Evolutionary conservation across 2,888 invertebrate genomes (phyloP).

Genomic region (Cylloceria caligata): DNA sequence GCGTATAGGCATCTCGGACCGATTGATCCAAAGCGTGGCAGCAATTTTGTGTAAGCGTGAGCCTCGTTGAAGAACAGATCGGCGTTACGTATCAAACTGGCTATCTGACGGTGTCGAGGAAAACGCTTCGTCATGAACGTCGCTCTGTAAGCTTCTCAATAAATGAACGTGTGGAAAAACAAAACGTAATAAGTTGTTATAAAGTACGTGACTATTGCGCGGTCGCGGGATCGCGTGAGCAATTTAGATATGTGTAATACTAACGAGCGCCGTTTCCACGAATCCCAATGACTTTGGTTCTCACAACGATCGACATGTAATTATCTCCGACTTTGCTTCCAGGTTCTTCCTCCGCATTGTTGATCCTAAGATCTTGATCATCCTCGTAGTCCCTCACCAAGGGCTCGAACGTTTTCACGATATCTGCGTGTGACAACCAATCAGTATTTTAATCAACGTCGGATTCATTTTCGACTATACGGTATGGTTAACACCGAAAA

Average conservation of each 20-base stretch:
- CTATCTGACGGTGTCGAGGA: constrained; percentile 65
- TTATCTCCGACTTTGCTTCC: constrained; percentile 75
- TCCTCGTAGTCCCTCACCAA: constrained; percentile 72
- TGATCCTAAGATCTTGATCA: constrained; percentile 69
- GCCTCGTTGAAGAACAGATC: constrained; percentile 74
- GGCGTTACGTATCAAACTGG: constrained; percentile 59
- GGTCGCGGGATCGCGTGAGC: not conserved
- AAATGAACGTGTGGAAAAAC: constrained; percentile 7
- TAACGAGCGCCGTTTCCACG: constrained; percentile 71
- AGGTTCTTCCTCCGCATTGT: constrained; percentile 70
- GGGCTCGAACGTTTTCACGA: constrained; percentile 67
- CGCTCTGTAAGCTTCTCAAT: constrained; percentile 71
- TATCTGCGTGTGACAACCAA: constrained; percentile 59
- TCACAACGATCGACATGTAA: constrained; percentile 74
- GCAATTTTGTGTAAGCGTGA: constrained; percentile 71
- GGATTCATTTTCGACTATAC: not conserved
- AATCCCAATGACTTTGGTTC: constrained; percentile 71
- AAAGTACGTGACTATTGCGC: not conserved
- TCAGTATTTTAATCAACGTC: not conserved
- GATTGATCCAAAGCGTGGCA: constrained; percentile 70
- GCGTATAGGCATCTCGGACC: constrained; percentile 73
- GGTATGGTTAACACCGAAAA: too few species aligned
- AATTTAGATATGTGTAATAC: constrained; percentile 52
- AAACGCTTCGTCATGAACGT: constrained; percentile 73
- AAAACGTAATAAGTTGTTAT: constrained; percentile 7